Base-by-base conservation (phyloP, 2,797 vertebrate genomes). In the Schizopygopsis malacanthus region DNA sequence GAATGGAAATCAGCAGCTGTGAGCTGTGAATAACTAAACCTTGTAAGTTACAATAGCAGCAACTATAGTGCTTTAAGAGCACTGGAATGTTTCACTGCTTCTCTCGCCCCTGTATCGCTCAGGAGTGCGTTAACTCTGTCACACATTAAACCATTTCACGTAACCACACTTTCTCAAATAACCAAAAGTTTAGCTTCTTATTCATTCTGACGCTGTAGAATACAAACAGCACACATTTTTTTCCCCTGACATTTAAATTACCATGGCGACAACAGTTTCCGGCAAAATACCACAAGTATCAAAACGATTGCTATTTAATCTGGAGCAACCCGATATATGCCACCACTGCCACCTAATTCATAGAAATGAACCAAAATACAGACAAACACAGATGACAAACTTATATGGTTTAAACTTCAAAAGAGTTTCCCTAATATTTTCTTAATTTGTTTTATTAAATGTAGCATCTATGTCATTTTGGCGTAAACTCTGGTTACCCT, bases 1-100 rank as follows among this genome's bases (percentile, higher is more conserved):
- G 2, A 37, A 61, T 28, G 54, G 22, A 67, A 81, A 52, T 81
- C 63, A 33, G 28, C 11, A 81, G 45, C 45, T 67, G 20, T 81
- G 20, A 37, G 28, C 65, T 52, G 79, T 52, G 28, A 50, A 77
- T 69, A 37, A 69, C 65, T 69, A 69, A n/a, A 77, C 50, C 39
- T 22, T 56, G 20, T 28, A 54, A 37, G 28, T 76, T 54, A 76
- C 28, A 2, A 76, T 6, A 77, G 18, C 11, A 56, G 50, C 50
- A 76, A 54, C 47, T 73, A 73, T 16, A 28, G 71, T 28, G 25
- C 59, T 54, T 37, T 12, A 54, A 56, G 4, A 63, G 15, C 13
- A 25, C 37, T 79, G 33, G 6, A 15, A 45, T 28, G 15, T 45
- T 25, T 63, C 22, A 6, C 56, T 56, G 39, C 54, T 33, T 33